Evolutionary conservation across 30 jellyfish, hydroid and myxozoan species (phyloP).

Genomic region (Hydractinia symbiolongicarpus): DNA sequence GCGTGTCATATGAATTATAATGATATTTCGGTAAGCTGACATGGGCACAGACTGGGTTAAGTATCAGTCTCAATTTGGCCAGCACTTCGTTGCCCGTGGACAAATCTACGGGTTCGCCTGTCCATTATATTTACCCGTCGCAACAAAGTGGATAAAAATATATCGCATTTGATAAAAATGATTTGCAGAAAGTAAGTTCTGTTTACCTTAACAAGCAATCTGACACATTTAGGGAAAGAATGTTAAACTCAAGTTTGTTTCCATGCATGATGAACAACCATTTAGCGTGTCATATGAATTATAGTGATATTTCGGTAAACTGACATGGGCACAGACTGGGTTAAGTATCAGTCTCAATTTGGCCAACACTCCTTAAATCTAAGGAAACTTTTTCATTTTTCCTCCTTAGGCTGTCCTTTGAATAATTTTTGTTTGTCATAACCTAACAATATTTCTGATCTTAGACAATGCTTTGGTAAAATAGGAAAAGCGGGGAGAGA

Average conservation of each 20-base stretch:
- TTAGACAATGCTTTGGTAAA: too few relatives aligned
- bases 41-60: not conserved
- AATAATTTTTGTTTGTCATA: too few relatives aligned
- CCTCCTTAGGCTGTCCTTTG: not conserved
- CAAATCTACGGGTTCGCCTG: too few relatives aligned
- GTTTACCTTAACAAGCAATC: not conserved
- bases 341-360: not conserved
- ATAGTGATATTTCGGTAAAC: constrained; percentile 1
- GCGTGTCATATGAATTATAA: constrained; percentile 11
- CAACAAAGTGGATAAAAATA: too few relatives aligned
- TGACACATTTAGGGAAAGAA: not conserved
- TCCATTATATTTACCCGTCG: too few relatives aligned
- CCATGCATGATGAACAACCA: constrained; percentile 1
- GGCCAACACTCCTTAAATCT: not conserved
- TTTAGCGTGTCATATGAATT: constrained; percentile 12
- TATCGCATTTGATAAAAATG: too few relatives aligned
- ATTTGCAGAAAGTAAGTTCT: constrained; percentile 90
- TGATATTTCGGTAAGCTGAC: constrained; percentile 11
- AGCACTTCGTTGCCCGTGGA: too few relatives aligned
- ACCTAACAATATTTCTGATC: too few relatives aligned
- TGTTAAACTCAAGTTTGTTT: not conserved
- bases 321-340: not conserved
- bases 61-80: not conserved
- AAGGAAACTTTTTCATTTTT: too few relatives aligned
- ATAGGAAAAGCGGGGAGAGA: too few relatives aligned